phyloP scores from a whole-genome alignment of 2,113 vertebrate genomes.

The Nicator chloris region DNA sequence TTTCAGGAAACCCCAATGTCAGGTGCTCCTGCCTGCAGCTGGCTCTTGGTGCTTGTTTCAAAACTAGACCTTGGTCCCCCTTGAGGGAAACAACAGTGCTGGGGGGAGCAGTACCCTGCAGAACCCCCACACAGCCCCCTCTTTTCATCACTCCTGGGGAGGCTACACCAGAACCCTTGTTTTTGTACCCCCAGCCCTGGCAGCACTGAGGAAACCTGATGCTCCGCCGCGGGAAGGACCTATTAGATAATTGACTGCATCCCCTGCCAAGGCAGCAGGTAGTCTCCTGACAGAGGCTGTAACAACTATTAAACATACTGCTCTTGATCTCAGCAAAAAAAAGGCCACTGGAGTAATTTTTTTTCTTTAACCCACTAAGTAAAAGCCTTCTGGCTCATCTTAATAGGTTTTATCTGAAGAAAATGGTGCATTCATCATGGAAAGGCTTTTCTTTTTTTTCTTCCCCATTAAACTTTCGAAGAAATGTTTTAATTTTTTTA shows the following conservation, averaged over 20 bases:
- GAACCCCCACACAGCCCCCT: not conserved
- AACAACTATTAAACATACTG: slow-evolving; percentile 44
- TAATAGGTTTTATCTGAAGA: slow-evolving; percentile 56
- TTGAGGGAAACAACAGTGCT: not conserved
- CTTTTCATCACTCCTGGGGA: not conserved
- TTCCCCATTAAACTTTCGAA: slow-evolving; percentile 35
- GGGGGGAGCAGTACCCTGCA: not conserved
- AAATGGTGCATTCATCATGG: slow-evolving; percentile 1
- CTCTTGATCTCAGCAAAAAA: slow-evolving; percentile 45
- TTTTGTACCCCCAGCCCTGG: not conserved
- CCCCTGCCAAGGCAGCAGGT: slow-evolving; percentile 26
- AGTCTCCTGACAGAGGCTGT: slow-evolving; percentile 34
- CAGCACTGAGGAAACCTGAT: not conserved
- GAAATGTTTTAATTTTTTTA: slow-evolving; percentile 50
- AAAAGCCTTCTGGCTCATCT: slow-evolving; percentile 55
- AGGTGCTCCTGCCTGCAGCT: not conserved
- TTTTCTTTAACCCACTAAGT: slow-evolving; percentile 41
- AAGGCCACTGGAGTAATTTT: slow-evolving; percentile 32
- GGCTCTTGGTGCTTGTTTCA: not conserved
- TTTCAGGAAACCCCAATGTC: not conserved
- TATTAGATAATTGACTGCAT: slow-evolving; percentile 46
- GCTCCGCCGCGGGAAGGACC: not conserved
- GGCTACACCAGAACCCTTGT: not conserved
- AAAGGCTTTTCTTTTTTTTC: slow-evolving; percentile 1
- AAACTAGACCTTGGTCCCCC: not conserved